Evolutionary conservation across 2,113 vertebrate genomes (phyloP).

Genomic region (Lepisosteus osseus): DNA sequence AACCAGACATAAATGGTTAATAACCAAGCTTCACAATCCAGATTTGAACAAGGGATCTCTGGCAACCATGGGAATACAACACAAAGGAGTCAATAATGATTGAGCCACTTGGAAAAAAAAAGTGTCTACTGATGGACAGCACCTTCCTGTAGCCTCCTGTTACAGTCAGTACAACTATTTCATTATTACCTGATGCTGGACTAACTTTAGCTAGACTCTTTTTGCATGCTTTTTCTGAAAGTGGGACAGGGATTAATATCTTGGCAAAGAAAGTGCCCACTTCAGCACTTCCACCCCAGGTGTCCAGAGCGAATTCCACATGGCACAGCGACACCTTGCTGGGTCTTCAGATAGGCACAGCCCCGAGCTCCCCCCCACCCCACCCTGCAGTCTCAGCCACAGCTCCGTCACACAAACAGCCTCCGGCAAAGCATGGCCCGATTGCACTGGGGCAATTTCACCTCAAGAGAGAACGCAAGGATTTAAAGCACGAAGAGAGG

Average conservation of each 20-base stretch:
- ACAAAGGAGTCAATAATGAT: neutral
- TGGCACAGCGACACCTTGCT: no score
- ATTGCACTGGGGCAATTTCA: no score
- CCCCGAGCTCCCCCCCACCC: no score
- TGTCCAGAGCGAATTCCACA: neutral
- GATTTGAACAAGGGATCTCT: no score
- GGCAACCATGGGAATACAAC: neutral
- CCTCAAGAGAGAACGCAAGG: no score
- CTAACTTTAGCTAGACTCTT: neutral
- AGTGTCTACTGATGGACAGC: neutral
- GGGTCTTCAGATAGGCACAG: no score
- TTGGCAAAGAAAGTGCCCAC: constrained; percentile 20
- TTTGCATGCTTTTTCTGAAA: neutral
- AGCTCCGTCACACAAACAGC: no score
- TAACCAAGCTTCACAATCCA: no score
- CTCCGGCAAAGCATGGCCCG: no score
- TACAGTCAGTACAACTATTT: neutral
- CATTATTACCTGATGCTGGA: neutral
- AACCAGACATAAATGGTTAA: no score
- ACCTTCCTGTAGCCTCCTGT: neutral
- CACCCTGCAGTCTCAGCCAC: no score
- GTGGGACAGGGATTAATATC: constrained; percentile 35
- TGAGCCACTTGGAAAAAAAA: neutral
- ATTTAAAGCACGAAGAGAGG: no score
- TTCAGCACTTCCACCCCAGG: constrained; percentile 10